Evolutionary conservation across 1,140 invertebrate species (phyloP).

Genomic region (Forficula auricularia): DNA sequence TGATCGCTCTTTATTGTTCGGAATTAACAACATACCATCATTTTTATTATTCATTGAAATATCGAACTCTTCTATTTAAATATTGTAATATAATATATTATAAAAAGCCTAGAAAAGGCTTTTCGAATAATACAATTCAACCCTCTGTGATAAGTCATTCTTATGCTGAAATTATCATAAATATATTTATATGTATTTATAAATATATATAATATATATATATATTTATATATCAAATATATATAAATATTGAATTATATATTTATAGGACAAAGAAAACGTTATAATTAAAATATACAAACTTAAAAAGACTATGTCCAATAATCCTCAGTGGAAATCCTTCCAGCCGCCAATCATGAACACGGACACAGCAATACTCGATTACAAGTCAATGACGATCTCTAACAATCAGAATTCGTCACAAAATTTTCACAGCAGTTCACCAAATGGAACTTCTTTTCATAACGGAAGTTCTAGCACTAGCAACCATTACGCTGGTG

Average conservation of each 20-base stretch:
- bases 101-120: constrained; percentile 4
- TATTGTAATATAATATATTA: too few relatives aligned
- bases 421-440: constrained; percentile 22
- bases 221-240: too few relatives aligned
- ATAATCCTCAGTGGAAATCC: constrained; percentile 79
- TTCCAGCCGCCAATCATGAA: constrained; percentile 68
- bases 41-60: too few relatives aligned
- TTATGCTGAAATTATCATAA: constrained; percentile 7
- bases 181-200: too few relatives aligned
- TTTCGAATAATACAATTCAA: constrained; percentile 12
- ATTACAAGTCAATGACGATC: constrained; percentile 45
- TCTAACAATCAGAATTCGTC: constrained; percentile 24
- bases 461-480: background rate
- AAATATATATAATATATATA: too few relatives aligned
- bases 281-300: background rate
- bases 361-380: constrained; percentile 54
- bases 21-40: too few relatives aligned
- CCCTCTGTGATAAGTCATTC: constrained; percentile 18
- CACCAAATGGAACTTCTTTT: constrained; percentile 24
- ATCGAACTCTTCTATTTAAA: too few relatives aligned
- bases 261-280: constrained; percentile 4
- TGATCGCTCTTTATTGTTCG: too few relatives aligned
- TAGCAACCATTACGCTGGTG: background rate
- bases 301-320: constrained; percentile 40
- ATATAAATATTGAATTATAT: too few relatives aligned